Evolutionary conservation across 2,797 vertebrate genomes (phyloP), one percentile per base, ranked within the genome.

Genomic region (Hippoglossus hippoglossus): DNA sequence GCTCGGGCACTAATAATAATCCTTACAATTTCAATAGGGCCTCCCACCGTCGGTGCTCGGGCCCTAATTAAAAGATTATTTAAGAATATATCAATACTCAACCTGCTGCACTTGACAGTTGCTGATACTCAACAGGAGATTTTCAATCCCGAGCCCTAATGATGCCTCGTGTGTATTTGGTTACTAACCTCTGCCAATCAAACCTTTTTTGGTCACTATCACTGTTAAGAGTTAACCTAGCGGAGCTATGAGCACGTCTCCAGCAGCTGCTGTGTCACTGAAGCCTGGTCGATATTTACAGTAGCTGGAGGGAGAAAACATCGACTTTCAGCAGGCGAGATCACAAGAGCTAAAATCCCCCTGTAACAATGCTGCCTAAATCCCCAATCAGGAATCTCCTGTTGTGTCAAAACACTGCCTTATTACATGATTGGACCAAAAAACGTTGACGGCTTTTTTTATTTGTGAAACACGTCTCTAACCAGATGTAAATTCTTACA

Each of bases 401-500:
- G 86, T 87, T 88, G 80, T 70, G 60, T 46, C 44, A 80, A 88
- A 87, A 86, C 82, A 84, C 79, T 79, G 67, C 75, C 84, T 92
- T 85, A 91, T 92, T 93, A 91, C 80, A 71, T 66, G 81, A 92
- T 75, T 86, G 87, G 79, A 83, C 80, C 80, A 81, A 41, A 57
- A 82, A 74, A 79, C 85, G 74, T 75, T 87, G 87, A 91, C 87
- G 84, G 81, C 66, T 71, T 85, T 83, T 58, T 84, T 81, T 73
- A 84, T 90, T 88, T 79, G 79, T 84, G 77, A 85, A 92, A 87
- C 82, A 80, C 65, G 73, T 76, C 81, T 82, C 79, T 80, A 90
- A 88, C 84, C 79, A 82, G 83, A 92, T 91, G 87, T 84, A 91
- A 93, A 93, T 92, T 87, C 63, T 67, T 83, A 81, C 83, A 77